Conservation (phyloP, 2,797 vertebrate genomes). For the Orestias chungarensis region DNA sequence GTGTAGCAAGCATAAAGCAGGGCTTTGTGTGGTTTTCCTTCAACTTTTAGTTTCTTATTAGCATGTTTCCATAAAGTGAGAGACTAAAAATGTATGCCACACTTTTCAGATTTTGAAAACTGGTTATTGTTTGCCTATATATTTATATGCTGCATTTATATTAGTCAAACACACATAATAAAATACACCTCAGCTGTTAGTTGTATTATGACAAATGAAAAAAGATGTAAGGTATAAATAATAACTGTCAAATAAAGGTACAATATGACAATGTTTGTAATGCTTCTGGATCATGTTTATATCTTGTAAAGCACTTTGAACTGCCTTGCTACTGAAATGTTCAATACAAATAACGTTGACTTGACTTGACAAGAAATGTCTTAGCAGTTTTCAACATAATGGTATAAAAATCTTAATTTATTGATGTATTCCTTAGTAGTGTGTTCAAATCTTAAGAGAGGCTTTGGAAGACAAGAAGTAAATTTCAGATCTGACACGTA, state of each 20-base stretch:
- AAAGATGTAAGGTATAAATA: constrained; percentile 16
- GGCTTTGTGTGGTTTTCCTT: background rate
- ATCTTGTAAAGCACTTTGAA: too few relatives aligned
- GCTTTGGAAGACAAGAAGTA: constrained; percentile 37
- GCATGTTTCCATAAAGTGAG: background rate
- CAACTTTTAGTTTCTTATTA: background rate
- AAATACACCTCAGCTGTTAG: background rate
- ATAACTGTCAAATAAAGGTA: constrained; percentile 5
- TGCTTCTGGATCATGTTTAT: too few relatives aligned
- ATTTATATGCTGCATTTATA: background rate
- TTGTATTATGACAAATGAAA: background rate
- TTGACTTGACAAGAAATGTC: background rate
- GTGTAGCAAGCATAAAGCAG: background rate
- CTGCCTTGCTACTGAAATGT: too few relatives aligned
- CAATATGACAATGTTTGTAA: too few relatives aligned
- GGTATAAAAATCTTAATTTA: background rate
- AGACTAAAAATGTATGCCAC: background rate
- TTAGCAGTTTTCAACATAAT: background rate
- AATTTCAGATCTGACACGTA: constrained; percentile 64
- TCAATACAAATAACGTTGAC: too few relatives aligned
- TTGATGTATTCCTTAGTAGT: constrained; percentile 12
- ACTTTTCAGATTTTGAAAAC: background rate
- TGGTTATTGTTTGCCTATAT: background rate
- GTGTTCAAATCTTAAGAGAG: background rate
- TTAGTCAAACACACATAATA: background rate